A percentile compares a stretch with the other conserved stretches of the same genome.
These are phyloP conservation scores for Bombus difficillimus DNA, from an alignment of 1,140 invertebrate species.

Conservation along the genomic window DNA sequence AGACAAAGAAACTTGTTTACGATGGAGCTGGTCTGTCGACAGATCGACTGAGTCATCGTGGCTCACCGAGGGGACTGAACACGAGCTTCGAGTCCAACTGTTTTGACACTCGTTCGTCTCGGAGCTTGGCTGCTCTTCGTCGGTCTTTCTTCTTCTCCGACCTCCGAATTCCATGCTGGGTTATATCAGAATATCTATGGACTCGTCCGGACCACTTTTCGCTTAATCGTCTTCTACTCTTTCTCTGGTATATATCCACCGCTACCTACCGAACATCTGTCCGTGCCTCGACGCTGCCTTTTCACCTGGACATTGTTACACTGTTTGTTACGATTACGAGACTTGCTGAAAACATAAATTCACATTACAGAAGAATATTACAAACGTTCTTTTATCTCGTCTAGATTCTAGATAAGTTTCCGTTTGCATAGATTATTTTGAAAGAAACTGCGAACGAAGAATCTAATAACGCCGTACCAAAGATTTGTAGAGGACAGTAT, in stretches of 20 bases:
- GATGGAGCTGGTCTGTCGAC: constrained; percentile 31
- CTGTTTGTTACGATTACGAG: background rate
- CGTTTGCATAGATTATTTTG: no score
- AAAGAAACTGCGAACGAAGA: no score
- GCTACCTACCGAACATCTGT: constrained; percentile 20
- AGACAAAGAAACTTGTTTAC: constrained; percentile 55
- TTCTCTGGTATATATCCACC: background rate
- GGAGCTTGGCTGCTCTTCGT: background rate
- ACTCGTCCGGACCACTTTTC: constrained; percentile 55
- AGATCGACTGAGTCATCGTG: constrained; percentile 32
- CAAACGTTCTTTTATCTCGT: no score
- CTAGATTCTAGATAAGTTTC: no score
- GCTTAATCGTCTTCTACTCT: constrained; percentile 47
- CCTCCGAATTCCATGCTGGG: constrained; percentile 44
- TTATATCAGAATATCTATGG: constrained; percentile 54
- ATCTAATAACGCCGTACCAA: no score
- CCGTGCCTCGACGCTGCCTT: background rate
- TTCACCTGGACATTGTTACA: background rate
- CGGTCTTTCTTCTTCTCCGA: constrained; percentile 33
- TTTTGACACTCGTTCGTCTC: constrained; percentile 53
- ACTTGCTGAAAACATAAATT: no score
- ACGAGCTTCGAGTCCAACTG: constrained; percentile 42
- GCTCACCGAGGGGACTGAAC: background rate
- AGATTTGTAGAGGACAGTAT: no score
- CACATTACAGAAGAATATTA: no score